Evolutionary conservation across 2,797 vertebrate species (phyloP), one percentile per base, ranked within the genome.

Genomic region (Lepus townsendii): DNA sequence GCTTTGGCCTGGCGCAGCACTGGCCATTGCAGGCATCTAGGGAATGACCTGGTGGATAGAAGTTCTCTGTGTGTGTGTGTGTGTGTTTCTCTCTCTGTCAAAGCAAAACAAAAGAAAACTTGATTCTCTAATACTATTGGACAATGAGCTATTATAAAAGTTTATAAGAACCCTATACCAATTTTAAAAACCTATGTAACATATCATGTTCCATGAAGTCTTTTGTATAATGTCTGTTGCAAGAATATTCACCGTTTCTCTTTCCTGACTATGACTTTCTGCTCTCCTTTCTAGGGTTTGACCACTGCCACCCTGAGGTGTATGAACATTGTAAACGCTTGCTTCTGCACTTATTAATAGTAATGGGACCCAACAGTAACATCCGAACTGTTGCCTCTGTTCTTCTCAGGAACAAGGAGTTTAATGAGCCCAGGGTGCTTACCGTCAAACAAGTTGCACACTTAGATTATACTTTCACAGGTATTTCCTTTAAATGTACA

Each of bases 271-370:
- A 4, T 42, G 22, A 12, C 47, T 90, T 78, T 94, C 35, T 80
- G 0, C 1, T 93, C 2, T 95, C 65, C 30, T 35, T 85, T 93
- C 30, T 95, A 99, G 99, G 99, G 95, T 99, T 99, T 97, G 99
- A 99, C 98, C 99, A 99, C 97, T 99, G 99, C 98, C 99, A 99
- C 97, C 99, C 99, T 90, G 99, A 99, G 98, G 99, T 99, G 75
- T 99, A 99, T 30, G 99, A 99, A 96, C 99, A 99, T 97, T 99
- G 99, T 97, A 99, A 99, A 93, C 99, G 99, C 83, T 98, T 99
- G 60, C 99, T 99, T 90, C 98, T 99, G 93, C 99, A 99, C 97
- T 98, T 99, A 50, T 97, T 99, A 32, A 98, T 99, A 42, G 99
- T 99, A 54, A 99, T 99, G 98, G 99, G 99, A 90, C 98, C 99